Base-by-base conservation (phyloP, 2,113 vertebrate species). In the Pterocles orientalis region DNA sequence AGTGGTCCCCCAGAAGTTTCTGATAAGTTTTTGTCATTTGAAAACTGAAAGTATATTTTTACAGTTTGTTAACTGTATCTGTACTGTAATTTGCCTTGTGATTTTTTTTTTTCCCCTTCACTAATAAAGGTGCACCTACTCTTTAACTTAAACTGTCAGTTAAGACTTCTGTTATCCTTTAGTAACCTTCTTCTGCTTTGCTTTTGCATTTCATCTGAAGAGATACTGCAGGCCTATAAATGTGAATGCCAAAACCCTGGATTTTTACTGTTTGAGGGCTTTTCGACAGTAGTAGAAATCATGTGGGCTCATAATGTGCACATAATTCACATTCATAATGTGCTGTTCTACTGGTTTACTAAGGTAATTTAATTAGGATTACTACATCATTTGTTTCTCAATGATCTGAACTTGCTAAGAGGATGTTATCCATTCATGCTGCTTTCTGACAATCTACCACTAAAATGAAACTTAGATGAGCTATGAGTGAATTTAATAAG, bases 331-430 rank as follows among this genome's bases (percentile, higher is more conserved):
- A n/a, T n/a, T n/a, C n/a, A 41, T 68, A 58, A 83, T 34, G 66
- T 86, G 75, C 54, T 5, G 25, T 88, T 85, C 54, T 92, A 7
- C 53, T 77, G 33, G 54, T 90, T 94, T 77, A 57, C 90, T 70
- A 62, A 78, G 64, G 54, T 92, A 86, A 80, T 79, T 82, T 94
- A 94, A 47, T 91, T 47, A 39, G 24, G 17, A 54, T 88, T 95
- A 47, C 57, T 51, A 18, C 31, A 70, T 90, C 12, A 47, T 85
- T 86, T 94, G 20, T 8, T 93, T 96, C 51, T 93, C 77, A 90
- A 56, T 62, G 8, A 90, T 83, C 51, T 86, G 34, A 57, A 82
- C 12, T 90, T 82, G 82, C 47, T 50, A 48, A 68, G 62, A 85
- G 28, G 50, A 80, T 33, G 13, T 25, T 90, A 82, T 73, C n/a